Base-by-base conservation (phyloP, 2,113 vertebrate species). In the Forbesichthys agassizii region DNA sequence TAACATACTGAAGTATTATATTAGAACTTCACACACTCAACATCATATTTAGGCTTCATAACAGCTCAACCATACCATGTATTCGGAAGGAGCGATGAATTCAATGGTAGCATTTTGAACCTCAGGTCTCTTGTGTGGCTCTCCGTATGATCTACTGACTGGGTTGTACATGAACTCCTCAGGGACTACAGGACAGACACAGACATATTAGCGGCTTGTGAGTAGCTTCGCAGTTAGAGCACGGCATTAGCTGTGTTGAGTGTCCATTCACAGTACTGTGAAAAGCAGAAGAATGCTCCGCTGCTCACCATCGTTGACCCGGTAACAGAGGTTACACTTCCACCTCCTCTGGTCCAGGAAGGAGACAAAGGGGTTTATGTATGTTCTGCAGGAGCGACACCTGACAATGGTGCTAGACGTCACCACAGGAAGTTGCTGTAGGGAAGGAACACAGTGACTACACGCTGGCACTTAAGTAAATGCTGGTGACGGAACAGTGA, bases 91-190 rank as follows among this genome's bases (percentile, higher is more conserved):
- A 80, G 97, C 97, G 87, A 99, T 99, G 79, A 99, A 99, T 78
- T 99, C 97, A 76, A 99, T 96, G 61, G 96, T 98, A 74, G 97
- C 93, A 76, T 97, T 98, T 79, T 97, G 97, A 78, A 99, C 95
- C 87, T 99, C 97, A 5, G 96, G 97, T 84, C 97, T 93, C 92
- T 94, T 98, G 76, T 96, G 96, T 73, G 97, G 96, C 61, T 97
- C 95, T 84, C 97, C 96, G 68, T 98, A 98, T 54, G 94, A 95
- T 91, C 95, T 94, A 79, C 96, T 98, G 86, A 98, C 94, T 73
- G 96, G 96, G 87, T 98, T 98, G 84, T 98, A 98, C 94, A 99
- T 95, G 78, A 98, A 99, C 86, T 98, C 97, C 87, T 98, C 97
- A 74, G 96, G 97, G 88, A 99, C 97, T 99, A 79, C 0, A 51